Evolutionary conservation across 2,113 vertebrate species (phyloP), one percentile per base, ranked within the genome.

Genomic region (Labeo rohita): DNA sequence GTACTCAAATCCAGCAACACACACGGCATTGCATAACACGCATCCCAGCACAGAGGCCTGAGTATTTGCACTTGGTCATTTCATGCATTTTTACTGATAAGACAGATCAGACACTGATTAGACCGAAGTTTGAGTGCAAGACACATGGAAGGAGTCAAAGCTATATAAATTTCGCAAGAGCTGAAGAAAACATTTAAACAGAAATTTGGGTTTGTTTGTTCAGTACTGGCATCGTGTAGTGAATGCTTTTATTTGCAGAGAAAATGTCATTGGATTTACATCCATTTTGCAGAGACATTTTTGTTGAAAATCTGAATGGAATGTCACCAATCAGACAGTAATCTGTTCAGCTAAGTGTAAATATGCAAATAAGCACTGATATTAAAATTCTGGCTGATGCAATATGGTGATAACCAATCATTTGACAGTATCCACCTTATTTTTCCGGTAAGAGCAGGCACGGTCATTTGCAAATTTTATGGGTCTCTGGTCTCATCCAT

Each of bases 1-100:
- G 66, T 79, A 34, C 85, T 52, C 70, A 76, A 79, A 52, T 63
- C 34, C 56, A 66, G 75, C 59, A 86, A 72, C 80, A 72, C 66
- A 54, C 39, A 43, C 80, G 23, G 47, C 28, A 82, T 39, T 83
- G 81, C 50, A 73, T 43, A 74, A 76, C 45, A 76, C 45, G 47
- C 28, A 50, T 10, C 18, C 16, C 36, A 65, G 61, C 61, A 59
- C 16, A 72, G 63, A 65, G 70, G 18, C 18, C 39, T 73, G 39
- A 39, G 39, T n/a, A 72, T 72, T 72, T 45, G 39, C 68, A 72
- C 16, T 43, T 45, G 16, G 68, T 72, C 39, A 72, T 18, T 72
- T 72, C 36, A 10, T 72, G 68, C 8, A 72, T 72, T 73, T 45
- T 73, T 8, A 73, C 70, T 11, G 70, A 73, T 73, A 3, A n/a